These are phyloP conservation scores for Smithornis capensis DNA, from an alignment of 2,113 vertebrate genomes.

Conservation along the genomic window DNA sequence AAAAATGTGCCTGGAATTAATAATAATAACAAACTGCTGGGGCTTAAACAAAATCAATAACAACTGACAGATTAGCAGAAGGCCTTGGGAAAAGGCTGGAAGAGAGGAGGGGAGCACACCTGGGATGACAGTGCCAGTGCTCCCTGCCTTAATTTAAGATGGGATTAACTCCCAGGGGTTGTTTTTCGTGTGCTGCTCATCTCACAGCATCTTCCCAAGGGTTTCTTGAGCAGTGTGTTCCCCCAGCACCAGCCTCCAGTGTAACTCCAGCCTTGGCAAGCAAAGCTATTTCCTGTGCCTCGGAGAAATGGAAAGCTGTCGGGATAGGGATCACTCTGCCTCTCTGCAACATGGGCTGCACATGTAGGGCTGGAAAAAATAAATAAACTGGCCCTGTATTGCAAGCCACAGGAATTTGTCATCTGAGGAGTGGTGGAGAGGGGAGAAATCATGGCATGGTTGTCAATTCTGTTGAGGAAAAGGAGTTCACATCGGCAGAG, in stretches of 20 bases:
- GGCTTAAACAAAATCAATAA: not conserved
- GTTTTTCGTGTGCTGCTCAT: not conserved
- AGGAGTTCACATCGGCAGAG: constrained; percentile 13
- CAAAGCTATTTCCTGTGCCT: not conserved
- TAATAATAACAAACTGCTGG: not conserved
- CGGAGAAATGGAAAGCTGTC: not conserved
- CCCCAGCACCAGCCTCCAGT: not conserved
- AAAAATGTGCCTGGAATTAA: constrained; percentile 1
- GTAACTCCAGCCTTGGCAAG: not conserved
- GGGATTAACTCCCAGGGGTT: not conserved
- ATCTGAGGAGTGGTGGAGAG: not conserved
- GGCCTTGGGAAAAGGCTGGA: not conserved
- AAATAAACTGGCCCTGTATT: not conserved
- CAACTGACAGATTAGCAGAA: not conserved
- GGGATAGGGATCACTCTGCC: not conserved
- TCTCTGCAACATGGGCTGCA: constrained; percentile 22
- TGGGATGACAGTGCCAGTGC: not conserved
- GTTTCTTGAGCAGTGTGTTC: not conserved
- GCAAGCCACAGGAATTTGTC: constrained; percentile 53
- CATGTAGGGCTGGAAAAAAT: constrained; percentile 1
- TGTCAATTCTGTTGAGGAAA: not conserved
- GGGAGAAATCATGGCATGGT: not conserved
- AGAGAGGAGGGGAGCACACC: not conserved
- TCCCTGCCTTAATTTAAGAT: not conserved
- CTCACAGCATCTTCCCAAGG: not conserved